Evolutionary conservation across 2,888 invertebrate genomes (phyloP).

Genomic region (Xestia c-nigrum): DNA sequence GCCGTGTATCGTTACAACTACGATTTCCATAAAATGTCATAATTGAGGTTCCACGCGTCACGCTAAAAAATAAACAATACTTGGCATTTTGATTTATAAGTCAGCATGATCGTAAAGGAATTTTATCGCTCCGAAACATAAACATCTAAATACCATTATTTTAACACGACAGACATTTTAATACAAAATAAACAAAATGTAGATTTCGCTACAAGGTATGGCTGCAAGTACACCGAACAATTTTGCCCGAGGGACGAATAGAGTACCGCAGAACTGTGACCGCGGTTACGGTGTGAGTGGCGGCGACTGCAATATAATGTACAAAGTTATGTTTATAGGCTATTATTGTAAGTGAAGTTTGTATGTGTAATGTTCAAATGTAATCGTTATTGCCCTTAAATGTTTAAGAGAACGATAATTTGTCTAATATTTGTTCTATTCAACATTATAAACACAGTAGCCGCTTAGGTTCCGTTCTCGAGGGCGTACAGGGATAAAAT

Average conservation of each 20-base stretch:
- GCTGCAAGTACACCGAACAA: slow-evolving; percentile 60
- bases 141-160: slow-evolving; percentile 22
- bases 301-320: slow-evolving; percentile 35
- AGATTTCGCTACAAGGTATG: slow-evolving; percentile 51
- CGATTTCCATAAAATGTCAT: background rate
- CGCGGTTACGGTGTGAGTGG: slow-evolving; percentile 55
- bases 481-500: no score
- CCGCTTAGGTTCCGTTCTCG: no score
- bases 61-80: background rate
- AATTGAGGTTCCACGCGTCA: background rate
- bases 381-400: background rate
- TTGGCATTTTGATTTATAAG: no score
- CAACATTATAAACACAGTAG: background rate
- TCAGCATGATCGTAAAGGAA: no score
- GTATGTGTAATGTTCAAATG: slow-evolving; percentile 8
- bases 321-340: slow-evolving; percentile 44
- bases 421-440: no score
- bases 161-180: slow-evolving; percentile 31
- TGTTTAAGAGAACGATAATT: background rate
- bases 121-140: background rate
- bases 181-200: slow-evolving; percentile 55
- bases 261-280: slow-evolving; percentile 44
- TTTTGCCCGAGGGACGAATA: slow-evolving; percentile 64
- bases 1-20: background rate
- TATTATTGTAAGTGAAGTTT: slow-evolving; percentile 39